Conservation (phyloP, 2,113 vertebrate genomes). For the Kryptolebias marmoratus region DNA sequence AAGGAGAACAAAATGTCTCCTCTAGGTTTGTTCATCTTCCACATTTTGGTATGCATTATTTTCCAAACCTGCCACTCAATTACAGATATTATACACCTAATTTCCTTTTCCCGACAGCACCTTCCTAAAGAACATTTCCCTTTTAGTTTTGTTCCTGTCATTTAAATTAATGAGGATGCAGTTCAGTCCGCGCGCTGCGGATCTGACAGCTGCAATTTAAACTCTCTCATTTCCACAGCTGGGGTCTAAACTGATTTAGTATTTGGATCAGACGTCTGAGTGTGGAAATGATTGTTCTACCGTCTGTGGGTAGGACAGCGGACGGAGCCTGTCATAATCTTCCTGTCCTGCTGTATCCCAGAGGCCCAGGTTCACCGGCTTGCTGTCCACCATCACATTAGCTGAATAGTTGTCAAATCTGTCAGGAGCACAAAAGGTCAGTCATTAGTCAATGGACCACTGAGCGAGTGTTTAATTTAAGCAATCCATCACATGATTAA, state of each 20-base stretch:
- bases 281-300: conserved; percentile 24
- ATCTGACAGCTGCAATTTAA: neutral
- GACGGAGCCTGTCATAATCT: conserved; percentile 74
- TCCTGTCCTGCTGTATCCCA: conserved; percentile 78
- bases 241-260: neutral
- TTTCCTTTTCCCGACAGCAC: neutral
- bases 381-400: conserved; percentile 77
- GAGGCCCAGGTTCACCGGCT: conserved; percentile 76
- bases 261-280: conserved; percentile 4
- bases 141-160: neutral
- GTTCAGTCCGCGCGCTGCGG: neutral
- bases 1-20: too few relatives aligned
- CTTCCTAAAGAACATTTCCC: neutral
- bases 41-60: neutral
- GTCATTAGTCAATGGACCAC: conserved; percentile 1
- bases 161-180: neutral
- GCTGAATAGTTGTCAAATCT: conserved; percentile 76
- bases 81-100: neutral
- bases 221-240: neutral
- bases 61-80: neutral
- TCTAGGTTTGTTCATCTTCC: neutral
- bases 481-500: conserved; percentile 4
- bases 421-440: neutral
- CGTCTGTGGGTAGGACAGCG: conserved; percentile 76
- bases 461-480: neutral